A percentile compares a stretch with the other conserved stretches of the same genome.
These are phyloP conservation scores for Rhagoletis zephyria DNA, from an alignment of 1,140 invertebrate genomes.

Conservation along the genomic window DNA sequence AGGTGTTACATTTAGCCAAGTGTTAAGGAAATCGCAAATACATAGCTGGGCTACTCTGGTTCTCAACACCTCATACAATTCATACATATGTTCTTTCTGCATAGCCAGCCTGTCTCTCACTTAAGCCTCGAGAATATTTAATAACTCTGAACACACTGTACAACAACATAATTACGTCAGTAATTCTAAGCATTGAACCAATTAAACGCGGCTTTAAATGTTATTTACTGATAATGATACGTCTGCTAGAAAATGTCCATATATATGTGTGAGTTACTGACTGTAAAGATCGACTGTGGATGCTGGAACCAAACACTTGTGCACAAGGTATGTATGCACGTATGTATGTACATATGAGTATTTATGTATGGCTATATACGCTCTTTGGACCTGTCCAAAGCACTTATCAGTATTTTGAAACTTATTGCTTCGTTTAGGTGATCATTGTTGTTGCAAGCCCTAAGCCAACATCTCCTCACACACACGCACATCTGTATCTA, in stretches of 20 bases:
- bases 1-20: no score
- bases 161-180: not conserved
- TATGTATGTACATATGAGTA: not conserved
- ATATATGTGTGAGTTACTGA: not conserved
- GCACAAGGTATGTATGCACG: not conserved
- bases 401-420: slow-evolving; percentile 43
- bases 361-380: not conserved
- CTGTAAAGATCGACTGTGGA: not conserved
- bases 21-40: no score
- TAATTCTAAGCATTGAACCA: not conserved
- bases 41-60: no score
- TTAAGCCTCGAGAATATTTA: no score
- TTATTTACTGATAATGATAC: slow-evolving; percentile 32
- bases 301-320: not conserved
- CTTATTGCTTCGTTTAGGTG: not conserved
- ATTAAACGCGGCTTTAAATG: not conserved
- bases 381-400: slow-evolving; percentile 19
- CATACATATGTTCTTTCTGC: no score
- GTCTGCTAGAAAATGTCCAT: not conserved
- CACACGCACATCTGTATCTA: not conserved
- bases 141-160: no score
- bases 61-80: no score
- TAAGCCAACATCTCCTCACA: not conserved
- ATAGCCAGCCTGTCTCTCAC: no score
- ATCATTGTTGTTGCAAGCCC: slow-evolving; percentile 35